A percentile compares a stretch with the other conserved stretches of the same genome.
Evolutionary conservation across 2,113 vertebrate species (phyloP).

Genomic region (Todiramphus chloris): DNA sequence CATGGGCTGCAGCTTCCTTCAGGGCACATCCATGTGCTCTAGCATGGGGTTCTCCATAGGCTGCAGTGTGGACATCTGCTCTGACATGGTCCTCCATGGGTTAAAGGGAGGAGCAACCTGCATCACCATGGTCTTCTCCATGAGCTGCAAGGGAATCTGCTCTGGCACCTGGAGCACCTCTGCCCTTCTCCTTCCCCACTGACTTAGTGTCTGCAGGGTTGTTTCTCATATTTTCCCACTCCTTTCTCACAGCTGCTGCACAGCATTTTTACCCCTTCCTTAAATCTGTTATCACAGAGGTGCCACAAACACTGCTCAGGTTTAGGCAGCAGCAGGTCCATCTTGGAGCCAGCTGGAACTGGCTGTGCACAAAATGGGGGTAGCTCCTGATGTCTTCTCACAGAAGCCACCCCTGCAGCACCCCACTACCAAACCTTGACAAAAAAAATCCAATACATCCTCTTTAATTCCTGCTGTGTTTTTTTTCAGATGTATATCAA

Average conservation of each 20-base stretch:
- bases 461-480: not conserved
- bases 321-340: accelerated
- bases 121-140: not conserved
- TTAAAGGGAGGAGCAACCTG: not conserved
- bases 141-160: not conserved
- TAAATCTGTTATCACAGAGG: not conserved
- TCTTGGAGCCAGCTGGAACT: not conserved
- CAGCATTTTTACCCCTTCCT: not conserved
- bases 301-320: not conserved
- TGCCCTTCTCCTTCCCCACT: not conserved
- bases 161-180: accelerated
- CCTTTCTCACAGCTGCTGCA: not conserved
- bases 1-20: not conserved
- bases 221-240: not conserved
- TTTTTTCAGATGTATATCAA: not conserved
- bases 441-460: not conserved
- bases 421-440: not conserved
- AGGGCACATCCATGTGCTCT: not conserved
- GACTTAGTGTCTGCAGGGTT: not conserved
- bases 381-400: not conserved
- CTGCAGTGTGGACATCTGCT: not conserved
- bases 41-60: accelerated
- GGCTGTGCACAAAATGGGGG: not conserved
- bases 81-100: accelerated
- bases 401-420: not conserved